A percentile compares a stretch with the other conserved stretches of the same genome.
These are phyloP conservation scores for Oryctes rhinoceros DNA, from an alignment of 1,140 invertebrate species.

Conservation along the genomic window DNA sequence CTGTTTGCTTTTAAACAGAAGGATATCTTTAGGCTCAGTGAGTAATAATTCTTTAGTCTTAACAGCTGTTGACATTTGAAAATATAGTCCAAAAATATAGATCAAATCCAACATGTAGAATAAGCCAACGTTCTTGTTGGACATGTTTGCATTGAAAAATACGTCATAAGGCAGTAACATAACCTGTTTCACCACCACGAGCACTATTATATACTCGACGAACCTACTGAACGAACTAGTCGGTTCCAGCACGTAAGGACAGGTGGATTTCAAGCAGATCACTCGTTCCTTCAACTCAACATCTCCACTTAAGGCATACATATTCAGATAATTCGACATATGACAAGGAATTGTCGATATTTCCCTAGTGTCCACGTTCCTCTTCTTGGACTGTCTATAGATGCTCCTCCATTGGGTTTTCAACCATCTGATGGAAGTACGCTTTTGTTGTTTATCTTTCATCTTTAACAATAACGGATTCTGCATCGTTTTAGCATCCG, in stretches of 20 bases:
- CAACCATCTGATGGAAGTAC: slow-evolving; percentile 20
- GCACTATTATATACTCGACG: not conserved
- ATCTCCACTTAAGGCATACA: slow-evolving; percentile 33
- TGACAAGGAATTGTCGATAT: not conserved
- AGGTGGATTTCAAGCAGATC: slow-evolving; percentile 33
- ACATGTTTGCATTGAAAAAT: slow-evolving; percentile 6
- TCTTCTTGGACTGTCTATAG: not conserved
- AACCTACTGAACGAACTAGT: slow-evolving; percentile 21
- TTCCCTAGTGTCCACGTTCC: not conserved
- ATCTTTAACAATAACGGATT: slow-evolving; percentile 7
- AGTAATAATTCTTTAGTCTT: slow-evolving; percentile 17
- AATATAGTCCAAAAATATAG: slow-evolving; percentile 29
- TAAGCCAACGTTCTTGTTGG: not conserved
- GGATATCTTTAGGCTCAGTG: slow-evolving; percentile 16
- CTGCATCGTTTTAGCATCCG: not conserved
- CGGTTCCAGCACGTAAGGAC: slow-evolving; percentile 28
- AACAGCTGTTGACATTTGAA: slow-evolving; percentile 34
- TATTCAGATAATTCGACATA: slow-evolving; percentile 35
- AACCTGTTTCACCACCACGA: not conserved
- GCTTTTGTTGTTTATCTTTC: slow-evolving; percentile 2
- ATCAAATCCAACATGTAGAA: slow-evolving; percentile 38
- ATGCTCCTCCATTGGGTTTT: slow-evolving; percentile 25
- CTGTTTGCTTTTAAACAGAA: slow-evolving; percentile 2
- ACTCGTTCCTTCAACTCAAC: slow-evolving; percentile 35
- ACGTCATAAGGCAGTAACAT: slow-evolving; percentile 21